phyloP scores from a whole-genome alignment of 2,113 vertebrate species.

The Grammomys surdaster region DNA sequence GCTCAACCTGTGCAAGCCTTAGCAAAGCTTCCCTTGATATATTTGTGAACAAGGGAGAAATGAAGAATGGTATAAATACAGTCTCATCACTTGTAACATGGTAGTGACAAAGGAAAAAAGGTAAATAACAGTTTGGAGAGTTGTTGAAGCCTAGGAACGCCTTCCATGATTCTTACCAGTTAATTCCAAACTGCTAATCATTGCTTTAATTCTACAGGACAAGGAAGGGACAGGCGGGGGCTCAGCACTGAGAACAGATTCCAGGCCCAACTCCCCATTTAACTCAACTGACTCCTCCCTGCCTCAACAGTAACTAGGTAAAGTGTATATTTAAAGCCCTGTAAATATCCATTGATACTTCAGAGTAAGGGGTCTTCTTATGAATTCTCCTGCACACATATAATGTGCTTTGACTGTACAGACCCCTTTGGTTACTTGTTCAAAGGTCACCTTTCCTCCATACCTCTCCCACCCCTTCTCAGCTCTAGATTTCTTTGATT shows the following conservation, averaged over 20 bases:
- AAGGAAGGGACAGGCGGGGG: not conserved
- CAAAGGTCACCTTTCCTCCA: not conserved
- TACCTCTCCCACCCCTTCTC: not conserved
- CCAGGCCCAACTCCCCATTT: not conserved
- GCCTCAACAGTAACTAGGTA: not conserved
- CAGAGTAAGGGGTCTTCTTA: not conserved
- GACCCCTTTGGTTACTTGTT: no score
- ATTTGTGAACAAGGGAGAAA: not conserved
- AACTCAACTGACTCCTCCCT: not conserved
- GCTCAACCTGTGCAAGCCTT: not conserved
- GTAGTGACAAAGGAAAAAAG: conserved; percentile 24
- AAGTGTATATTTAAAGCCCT: not conserved
- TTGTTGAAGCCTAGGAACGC: not conserved
- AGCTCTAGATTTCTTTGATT: not conserved
- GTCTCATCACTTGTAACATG: not conserved
- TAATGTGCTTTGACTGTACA: not conserved
- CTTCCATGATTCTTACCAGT: not conserved
- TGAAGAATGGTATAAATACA: not conserved
- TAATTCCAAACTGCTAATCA: not conserved
- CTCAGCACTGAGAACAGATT: not conserved
- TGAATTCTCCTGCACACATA: not conserved
- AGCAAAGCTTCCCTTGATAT: not conserved
- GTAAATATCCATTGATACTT: not conserved
- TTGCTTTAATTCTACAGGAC: not conserved
- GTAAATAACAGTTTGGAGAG: conserved; percentile 1